Base-by-base conservation (phyloP, 1,140 invertebrate genomes). In the Formica selysi region DNA sequence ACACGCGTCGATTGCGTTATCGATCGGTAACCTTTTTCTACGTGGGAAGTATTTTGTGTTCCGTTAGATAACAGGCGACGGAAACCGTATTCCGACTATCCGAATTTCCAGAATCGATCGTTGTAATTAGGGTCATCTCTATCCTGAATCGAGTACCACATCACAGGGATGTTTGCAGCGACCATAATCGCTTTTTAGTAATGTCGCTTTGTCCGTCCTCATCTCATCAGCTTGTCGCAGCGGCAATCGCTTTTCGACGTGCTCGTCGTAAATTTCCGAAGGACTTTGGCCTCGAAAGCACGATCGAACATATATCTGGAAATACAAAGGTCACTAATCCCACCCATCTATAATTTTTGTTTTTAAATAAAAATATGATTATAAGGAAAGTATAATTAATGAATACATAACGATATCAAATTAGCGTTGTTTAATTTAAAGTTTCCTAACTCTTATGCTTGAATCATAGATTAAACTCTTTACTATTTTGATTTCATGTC, bases 191-290 rank as follows among this genome's bases (percentile, higher is more conserved):
- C 70, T 67, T 67, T 70, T 83, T 6, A 57, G 76, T 51, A 38
- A 94, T 94, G 93, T 92, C 92, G 38, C 89, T 90, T 86, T 92
- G 84, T 68, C 90, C 91, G 13, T 92, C 91, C 2, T 88, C 87
- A n/a, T 93, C 93, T 19, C 93, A 92, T 87, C 92, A 93, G 76
- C 86, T 92, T 62, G 90, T 84, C 8, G 93, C 92, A 5, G 91
- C 93, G 26, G 54, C 93, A 3, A 79, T 90, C 22, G 93, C 93
- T 59, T 94, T 94, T 71, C 89, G 90, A 80, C 89, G 90, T 26
- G 93, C 93, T 10, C 89, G 93, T n/a, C 87, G 86, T 26, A 93
- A 90, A 85, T 94, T 94, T 86, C 91, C 93, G 0, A 93, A 90
- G 73, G 89, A 93, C 78, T 91, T 87, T 44, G 91, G 91, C 8